Evolutionary conservation across 2,113 vertebrate species (phyloP).

Genomic region (Aspidoscelis tigris): DNA sequence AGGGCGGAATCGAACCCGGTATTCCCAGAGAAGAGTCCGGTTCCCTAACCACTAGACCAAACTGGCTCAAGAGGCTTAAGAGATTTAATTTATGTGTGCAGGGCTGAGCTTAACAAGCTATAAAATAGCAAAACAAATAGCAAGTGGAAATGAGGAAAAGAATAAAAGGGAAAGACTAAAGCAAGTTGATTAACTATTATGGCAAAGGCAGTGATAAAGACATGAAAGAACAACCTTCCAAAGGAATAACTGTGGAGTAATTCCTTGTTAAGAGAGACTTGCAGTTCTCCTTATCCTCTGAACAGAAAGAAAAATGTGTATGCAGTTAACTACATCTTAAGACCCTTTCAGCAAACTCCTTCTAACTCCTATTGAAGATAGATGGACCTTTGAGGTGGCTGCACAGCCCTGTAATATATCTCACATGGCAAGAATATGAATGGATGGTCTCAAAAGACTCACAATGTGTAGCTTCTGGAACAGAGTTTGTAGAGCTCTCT

Average conservation of each 20-base stretch:
- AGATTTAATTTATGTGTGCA: neutral
- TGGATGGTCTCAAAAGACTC: conserved; percentile 31
- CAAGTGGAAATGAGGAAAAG: neutral
- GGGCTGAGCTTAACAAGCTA: neutral
- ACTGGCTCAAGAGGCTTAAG: neutral
- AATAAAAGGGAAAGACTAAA: neutral
- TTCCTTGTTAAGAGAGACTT: neutral
- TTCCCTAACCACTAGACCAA: too few relatives aligned
- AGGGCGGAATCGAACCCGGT: too few relatives aligned
- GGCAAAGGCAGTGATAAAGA: neutral
- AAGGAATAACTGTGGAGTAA: neutral
- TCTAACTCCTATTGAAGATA: neutral
- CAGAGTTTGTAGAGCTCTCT: conserved; percentile 58
- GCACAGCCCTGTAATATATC: conserved; percentile 14
- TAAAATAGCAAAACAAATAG: neutral
- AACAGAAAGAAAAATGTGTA: neutral
- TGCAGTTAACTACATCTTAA: neutral
- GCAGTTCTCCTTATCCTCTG: neutral
- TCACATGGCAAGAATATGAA: conserved; percentile 32
- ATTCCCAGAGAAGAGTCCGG: too few relatives aligned
- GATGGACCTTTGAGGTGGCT: neutral
- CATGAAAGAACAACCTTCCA: neutral
- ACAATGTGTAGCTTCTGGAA: conserved; percentile 63
- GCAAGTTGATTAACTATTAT: neutral
- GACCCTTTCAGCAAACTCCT: neutral